Evolutionary conservation across 2,888 invertebrate species (phyloP).

Genomic region (Orgyia antiqua): DNA sequence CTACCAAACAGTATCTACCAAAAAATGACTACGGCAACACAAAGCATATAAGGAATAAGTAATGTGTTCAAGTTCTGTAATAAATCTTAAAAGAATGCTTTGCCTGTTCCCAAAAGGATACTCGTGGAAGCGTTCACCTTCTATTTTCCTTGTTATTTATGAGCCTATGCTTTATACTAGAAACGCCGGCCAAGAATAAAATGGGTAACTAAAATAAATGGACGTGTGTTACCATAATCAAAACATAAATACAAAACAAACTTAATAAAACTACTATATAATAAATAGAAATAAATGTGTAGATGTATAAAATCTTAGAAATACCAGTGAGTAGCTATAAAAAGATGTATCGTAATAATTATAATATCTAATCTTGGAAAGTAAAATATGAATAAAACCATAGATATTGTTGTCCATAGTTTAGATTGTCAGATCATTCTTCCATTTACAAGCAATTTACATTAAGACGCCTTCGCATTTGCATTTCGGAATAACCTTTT

Average conservation of each 20-base stretch:
- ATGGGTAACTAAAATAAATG: conserved; percentile 74
- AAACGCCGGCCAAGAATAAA: conserved; percentile 72
- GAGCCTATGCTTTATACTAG: conserved; percentile 73
- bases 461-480: conserved; percentile 65
- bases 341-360: conserved; percentile 49
- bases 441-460: conserved; percentile 56
- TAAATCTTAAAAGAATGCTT: conserved; percentile 78
- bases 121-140: conserved; percentile 75
- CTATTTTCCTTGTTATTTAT: conserved; percentile 76
- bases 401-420: neutral
- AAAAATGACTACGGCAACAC: conserved; percentile 49
- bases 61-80: conserved; percentile 74
- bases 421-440: neutral
- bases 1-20: no score
- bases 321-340: conserved; percentile 29
- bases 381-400: conserved; percentile 56
- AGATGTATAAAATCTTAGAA: conserved; percentile 1
- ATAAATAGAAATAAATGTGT: conserved; percentile 16
- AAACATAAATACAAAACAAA: conserved; percentile 47
- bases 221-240: conserved; percentile 62
- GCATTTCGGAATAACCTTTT: conserved; percentile 67
- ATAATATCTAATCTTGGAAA: conserved; percentile 53
- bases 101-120: conserved; percentile 76
- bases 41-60: conserved; percentile 74
- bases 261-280: conserved; percentile 46